Conservation (phyloP, 2,113 vertebrate species). For the Pteropus alecto region DNA sequence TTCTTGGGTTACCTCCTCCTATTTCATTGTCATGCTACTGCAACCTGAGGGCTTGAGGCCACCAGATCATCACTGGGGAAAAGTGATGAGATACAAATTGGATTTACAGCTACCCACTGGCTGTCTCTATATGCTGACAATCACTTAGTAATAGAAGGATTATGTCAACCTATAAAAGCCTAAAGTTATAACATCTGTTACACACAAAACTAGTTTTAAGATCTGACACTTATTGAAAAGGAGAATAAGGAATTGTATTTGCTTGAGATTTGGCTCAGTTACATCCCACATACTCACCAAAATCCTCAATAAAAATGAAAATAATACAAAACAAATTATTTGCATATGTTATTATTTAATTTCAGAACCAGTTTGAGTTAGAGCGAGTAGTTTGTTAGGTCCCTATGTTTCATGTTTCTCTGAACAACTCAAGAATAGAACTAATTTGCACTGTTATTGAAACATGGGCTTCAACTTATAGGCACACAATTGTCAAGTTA, state of each 20-base stretch:
- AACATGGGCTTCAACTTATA: not conserved
- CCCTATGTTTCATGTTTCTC: not conserved
- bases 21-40: not conserved
- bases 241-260: not conserved
- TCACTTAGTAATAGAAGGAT: conserved; percentile 1
- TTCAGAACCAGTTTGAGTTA: not conserved
- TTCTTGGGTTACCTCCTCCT: not conserved
- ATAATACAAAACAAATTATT: not conserved
- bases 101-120: not conserved
- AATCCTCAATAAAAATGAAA: not conserved
- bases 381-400: not conserved
- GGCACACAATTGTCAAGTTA: not conserved
- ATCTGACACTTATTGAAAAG: not conserved
- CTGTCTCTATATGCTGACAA: conserved; percentile 26
- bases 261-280: not conserved
- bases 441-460: not conserved
- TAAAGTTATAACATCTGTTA: conserved; percentile 20
- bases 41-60: not conserved
- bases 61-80: not conserved
- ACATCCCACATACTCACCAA: not conserved
- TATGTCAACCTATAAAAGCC: not conserved
- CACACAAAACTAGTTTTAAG: not conserved
- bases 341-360: not conserved
- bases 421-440: not conserved
- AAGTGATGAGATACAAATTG: conserved; percentile 28